Evolutionary conservation across 2,797 vertebrate species (phyloP).

Genomic region (Muraenolepis orangiensis): DNA sequence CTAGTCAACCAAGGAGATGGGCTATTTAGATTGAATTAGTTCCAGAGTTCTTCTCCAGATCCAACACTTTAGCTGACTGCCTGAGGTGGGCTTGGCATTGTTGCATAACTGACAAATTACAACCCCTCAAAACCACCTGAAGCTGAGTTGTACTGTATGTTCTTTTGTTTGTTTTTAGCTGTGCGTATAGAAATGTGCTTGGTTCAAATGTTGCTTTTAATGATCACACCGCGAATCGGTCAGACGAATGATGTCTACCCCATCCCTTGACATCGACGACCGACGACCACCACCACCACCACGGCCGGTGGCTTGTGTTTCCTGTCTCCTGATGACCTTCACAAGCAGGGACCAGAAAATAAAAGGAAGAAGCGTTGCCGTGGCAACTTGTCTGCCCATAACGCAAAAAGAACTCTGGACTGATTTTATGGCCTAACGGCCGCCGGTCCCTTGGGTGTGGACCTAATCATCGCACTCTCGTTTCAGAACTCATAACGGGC

Average conservation of each 20-base stretch:
- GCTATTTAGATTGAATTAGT: conserved; percentile 15
- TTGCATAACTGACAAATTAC: conserved; percentile 38
- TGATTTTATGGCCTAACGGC: not conserved
- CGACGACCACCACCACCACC: not conserved
- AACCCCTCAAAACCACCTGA: conserved; percentile 21
- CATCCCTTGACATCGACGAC: not conserved
- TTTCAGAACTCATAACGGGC: not conserved
- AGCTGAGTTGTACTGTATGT: conserved; percentile 18
- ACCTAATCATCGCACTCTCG: not conserved
- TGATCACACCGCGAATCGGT: not conserved
- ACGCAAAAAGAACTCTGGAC: not conserved
- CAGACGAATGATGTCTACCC: not conserved
- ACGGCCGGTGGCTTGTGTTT: no score
- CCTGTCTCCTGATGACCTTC: not conserved
- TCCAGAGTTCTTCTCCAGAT: conserved; percentile 36
- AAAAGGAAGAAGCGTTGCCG: not conserved
- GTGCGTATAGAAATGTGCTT: not conserved
- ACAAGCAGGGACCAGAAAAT: not conserved
- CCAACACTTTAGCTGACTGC: conserved; percentile 32
- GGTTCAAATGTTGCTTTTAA: not conserved
- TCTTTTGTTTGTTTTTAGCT: not conserved
- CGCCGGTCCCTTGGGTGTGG: not conserved
- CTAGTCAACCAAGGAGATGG: conserved; percentile 4
- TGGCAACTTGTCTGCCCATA: not conserved
- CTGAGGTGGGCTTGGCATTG: conserved; percentile 35